Evolutionary conservation across 2,888 invertebrate genomes (phyloP).

Genomic region (Aleiodes alternator): DNA sequence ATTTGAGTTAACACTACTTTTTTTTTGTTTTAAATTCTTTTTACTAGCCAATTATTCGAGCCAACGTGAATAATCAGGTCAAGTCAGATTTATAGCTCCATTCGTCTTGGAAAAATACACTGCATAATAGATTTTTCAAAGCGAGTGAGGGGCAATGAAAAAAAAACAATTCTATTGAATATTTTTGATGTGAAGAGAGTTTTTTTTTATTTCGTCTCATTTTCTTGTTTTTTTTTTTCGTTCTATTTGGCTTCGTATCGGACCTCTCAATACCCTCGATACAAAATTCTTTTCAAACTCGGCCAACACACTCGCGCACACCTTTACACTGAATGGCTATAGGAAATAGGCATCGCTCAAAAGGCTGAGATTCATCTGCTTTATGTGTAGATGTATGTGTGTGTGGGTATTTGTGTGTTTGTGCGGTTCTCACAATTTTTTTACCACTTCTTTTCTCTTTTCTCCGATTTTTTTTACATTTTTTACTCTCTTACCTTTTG

Average conservation of each 20-base stretch:
- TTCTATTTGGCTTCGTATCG: slow-evolving; percentile 39
- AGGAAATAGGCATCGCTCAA: slow-evolving; percentile 72
- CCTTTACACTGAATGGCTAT: slow-evolving; percentile 67
- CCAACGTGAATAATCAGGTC: background rate
- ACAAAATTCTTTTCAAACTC: slow-evolving; percentile 73
- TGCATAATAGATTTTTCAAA: background rate
- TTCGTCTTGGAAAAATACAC: slow-evolving; percentile 1
- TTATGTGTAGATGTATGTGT: background rate
- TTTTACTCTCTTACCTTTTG: slow-evolving; percentile 8
- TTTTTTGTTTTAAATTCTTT: background rate
- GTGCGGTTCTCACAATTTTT: slow-evolving; percentile 11
- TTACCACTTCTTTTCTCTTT: background rate
- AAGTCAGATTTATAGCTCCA: slow-evolving; percentile 19
- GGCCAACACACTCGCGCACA: too few species aligned
- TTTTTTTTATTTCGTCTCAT: slow-evolving; percentile 2
- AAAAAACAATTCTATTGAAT: slow-evolving; percentile 23
- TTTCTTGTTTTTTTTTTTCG: too few species aligned
- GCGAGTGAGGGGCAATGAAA: background rate
- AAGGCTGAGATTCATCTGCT: slow-evolving; percentile 50
- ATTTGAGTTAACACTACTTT: background rate
- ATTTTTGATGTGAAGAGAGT: background rate
- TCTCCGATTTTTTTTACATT: slow-evolving; percentile 13
- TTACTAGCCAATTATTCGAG: background rate
- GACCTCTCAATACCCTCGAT: slow-evolving; percentile 71
- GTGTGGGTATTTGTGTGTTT: background rate